A percentile compares a stretch with the other conserved stretches of the same genome.
These are phyloP conservation scores for Sarotherodon lohbergeri DNA, from an alignment of 2,113 vertebrate genomes.

Conservation along the genomic window DNA sequence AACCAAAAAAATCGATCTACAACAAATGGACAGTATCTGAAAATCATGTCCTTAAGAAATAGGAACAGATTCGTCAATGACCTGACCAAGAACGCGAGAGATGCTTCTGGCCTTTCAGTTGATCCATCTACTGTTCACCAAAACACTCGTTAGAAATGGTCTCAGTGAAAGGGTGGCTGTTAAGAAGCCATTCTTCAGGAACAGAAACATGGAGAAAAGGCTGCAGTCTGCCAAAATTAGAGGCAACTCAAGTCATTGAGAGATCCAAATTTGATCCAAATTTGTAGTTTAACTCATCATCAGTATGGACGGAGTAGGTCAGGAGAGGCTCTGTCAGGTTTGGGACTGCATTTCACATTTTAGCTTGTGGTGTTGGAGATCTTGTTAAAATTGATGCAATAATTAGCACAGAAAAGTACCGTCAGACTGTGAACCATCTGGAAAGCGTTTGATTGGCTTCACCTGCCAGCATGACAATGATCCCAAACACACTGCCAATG, in stretches of 20 bases:
- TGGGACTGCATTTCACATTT: neutral
- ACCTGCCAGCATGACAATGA: neutral
- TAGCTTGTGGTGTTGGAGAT: neutral
- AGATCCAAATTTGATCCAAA: neutral
- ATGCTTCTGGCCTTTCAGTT: neutral
- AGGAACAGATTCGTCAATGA: neutral
- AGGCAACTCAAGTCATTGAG: neutral
- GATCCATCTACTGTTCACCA: neutral
- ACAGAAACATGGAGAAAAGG: neutral
- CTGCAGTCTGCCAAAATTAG: neutral
- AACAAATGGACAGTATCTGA: neutral
- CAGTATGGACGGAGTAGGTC: neutral
- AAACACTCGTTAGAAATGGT: neutral
- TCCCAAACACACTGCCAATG: neutral
- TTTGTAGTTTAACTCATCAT: neutral
- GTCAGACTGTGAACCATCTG: neutral
- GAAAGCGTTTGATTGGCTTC: neutral
- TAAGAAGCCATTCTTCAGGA: neutral
- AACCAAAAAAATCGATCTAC: accelerated
- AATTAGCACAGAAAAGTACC: neutral
- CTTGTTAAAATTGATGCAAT: neutral
- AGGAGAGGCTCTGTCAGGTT: neutral
- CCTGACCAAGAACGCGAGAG: neutral
- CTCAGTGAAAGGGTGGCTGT: neutral
- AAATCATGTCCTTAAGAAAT: neutral